These are phyloP conservation scores for Pentalonia nigronervosa DNA, from an alignment of 1,140 invertebrate genomes.

Conservation along the genomic window DNA sequence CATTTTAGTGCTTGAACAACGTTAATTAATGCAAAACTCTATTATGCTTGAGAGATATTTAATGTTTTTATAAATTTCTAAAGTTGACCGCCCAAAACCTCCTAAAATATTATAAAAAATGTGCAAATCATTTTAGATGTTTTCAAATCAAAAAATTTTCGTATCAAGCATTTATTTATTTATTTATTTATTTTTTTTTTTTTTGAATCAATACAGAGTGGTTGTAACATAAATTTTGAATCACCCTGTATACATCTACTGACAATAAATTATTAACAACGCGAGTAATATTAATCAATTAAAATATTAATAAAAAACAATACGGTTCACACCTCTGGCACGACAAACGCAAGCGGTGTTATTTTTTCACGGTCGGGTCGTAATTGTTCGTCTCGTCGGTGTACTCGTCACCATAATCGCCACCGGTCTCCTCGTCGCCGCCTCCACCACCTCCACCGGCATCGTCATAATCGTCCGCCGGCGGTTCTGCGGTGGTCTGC, in stretches of 20 bases:
- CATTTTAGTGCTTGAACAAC: no score
- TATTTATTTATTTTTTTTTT: no score
- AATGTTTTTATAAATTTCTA: no score
- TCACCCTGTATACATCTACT: background rate
- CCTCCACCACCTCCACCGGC: background rate
- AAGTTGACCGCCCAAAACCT: no score
- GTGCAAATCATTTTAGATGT: no score
- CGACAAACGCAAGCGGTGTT: background rate
- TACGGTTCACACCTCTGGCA: background rate
- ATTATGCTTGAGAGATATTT: no score
- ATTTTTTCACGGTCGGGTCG: slow-evolving; percentile 16
- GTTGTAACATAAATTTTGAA: no score
- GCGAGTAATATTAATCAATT: background rate
- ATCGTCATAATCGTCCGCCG: slow-evolving; percentile 37
- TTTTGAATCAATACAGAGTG: no score
- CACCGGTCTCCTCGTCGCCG: slow-evolving; percentile 30
- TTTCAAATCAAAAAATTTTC: no score
- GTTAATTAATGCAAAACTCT: no score
- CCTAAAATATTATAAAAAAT: no score
- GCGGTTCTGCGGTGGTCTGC: slow-evolving; percentile 36
- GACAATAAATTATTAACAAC: background rate
- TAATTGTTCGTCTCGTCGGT: slow-evolving; percentile 26
- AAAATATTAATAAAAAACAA: background rate
- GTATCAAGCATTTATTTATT: no score
- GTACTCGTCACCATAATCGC: slow-evolving; percentile 38